Evolutionary conservation across 1,140 invertebrate genomes (phyloP), one percentile per base, ranked within the genome.

Genomic region (Forficula auricularia): DNA sequence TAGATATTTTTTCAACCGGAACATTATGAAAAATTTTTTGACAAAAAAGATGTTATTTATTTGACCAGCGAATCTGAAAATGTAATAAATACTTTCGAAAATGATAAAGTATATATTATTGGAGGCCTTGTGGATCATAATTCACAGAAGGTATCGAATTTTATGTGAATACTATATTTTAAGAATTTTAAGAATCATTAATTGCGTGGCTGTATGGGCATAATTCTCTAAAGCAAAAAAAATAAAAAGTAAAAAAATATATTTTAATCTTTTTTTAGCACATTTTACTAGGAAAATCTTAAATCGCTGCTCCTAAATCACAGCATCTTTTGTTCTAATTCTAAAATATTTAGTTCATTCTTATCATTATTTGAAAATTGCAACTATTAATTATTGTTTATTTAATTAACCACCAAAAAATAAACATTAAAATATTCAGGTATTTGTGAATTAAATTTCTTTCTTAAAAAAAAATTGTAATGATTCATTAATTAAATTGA

Each of bases 91-190:
- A 61, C 65, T 38, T 64, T 97, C 46, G 75, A 87, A 49, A 69
- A 81, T 12, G 68, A 77, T 44, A 82, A 79, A 59, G 72, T 80
- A 33, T 97, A 96, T 56, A 75, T 98, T 32, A 98, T 98, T 62
- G 94, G 95, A 34, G 95, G 92, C 38, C 64, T 98, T 13, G 89
- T 98, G 1, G 95, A 98, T 66, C 94, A 98, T 58, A 98, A 98
- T 67, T 70, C 77, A 50, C 79, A 94, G 51, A 97, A 97, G 69
- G 84, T 86, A 60, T 55, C 1, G 1, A 14, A 42, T 38, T 43
- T 43, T 32, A 9, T 19, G 13, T 20, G n/a, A 8, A 30, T 9
- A 14, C 27, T 30, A 19, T 36, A 13, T n/a, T 10, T 15, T 38
- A 16, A 4, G 3, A 8, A 13, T 6, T 12, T 31, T 40, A 14